phyloP scores from a whole-genome alignment of 2,797 vertebrate species.

The Pseudochirops corinnae region DNA sequence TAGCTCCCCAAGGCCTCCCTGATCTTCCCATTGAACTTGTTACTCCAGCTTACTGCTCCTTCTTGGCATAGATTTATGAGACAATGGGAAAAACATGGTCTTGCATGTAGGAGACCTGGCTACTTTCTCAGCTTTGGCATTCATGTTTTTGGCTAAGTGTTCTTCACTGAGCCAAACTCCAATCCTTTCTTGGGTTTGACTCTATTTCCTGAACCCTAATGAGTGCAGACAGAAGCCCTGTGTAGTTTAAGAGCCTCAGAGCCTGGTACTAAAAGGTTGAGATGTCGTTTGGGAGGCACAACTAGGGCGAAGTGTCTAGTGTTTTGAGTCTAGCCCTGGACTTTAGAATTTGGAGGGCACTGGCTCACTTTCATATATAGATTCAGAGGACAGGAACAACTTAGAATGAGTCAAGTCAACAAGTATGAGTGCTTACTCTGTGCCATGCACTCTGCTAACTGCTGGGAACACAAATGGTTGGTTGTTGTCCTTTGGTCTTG shows the following conservation, averaged over 20 bases:
- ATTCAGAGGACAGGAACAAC: background rate
- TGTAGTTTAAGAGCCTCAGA: background rate
- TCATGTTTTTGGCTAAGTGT: background rate
- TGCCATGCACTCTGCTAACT: background rate
- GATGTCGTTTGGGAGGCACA: background rate
- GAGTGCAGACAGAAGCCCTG: background rate
- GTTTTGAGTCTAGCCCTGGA: background rate
- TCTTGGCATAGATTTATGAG: background rate
- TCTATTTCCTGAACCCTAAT: background rate
- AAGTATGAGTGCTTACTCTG: background rate
- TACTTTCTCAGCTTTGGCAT: background rate
- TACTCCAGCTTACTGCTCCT: background rate
- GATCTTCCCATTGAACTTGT: background rate
- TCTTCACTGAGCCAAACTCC: background rate
- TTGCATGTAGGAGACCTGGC: background rate
- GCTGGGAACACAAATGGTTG: background rate
- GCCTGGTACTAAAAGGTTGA: background rate
- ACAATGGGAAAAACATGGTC: background rate
- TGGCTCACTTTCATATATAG: background rate
- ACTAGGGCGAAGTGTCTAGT: background rate
- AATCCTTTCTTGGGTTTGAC: background rate
- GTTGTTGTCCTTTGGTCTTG: background rate
- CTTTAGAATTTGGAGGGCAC: background rate
- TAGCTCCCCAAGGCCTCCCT: background rate
- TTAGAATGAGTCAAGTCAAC: background rate